Percentiles rank a stretch among this genome's conserved stretches.
These are phyloP conservation scores for Pheosia gnoma DNA, from an alignment of 2,888 invertebrate species.

Conservation along the genomic window DNA sequence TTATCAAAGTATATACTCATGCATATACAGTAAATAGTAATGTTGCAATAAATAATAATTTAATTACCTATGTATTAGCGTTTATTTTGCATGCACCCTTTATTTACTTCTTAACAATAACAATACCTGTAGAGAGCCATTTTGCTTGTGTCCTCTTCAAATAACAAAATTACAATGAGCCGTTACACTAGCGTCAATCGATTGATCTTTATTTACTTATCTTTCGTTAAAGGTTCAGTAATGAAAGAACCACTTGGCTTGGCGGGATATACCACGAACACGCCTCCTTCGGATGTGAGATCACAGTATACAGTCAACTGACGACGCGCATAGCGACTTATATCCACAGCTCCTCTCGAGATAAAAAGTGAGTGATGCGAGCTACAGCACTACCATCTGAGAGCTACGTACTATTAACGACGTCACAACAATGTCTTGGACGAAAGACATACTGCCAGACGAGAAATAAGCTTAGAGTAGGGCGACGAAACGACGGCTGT, in stretches of 20 bases:
- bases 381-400: conserved; percentile 79
- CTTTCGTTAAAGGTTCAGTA: conserved; percentile 53
- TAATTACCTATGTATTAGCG: background rate
- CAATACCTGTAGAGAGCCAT: conserved; percentile 77
- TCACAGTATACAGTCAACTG: conserved; percentile 71
- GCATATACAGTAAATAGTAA: no score
- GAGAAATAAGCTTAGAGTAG: conserved; percentile 59
- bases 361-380: conserved; percentile 74
- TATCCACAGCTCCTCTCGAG: conserved; percentile 68
- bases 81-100: conserved; percentile 24
- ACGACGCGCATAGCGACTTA: conserved; percentile 71
- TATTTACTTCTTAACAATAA: conserved; percentile 24
- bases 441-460: conserved; percentile 74
- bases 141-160: conserved; percentile 53
- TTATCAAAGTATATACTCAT: no score
- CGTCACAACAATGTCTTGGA: conserved; percentile 68
- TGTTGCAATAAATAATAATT: no score
- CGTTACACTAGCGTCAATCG: conserved; percentile 41
- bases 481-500: conserved; percentile 60
- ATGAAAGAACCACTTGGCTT: conserved; percentile 51
- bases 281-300: conserved; percentile 75
- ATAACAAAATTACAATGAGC: conserved; percentile 46
- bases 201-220: conserved; percentile 48
- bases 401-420: conserved; percentile 84
- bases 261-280: conserved; percentile 59